Percentiles rank a stretch among this genome's conserved stretches.
Evolutionary conservation across 2,113 vertebrate species (phyloP).

Genomic region (Atractosteus spatula): DNA sequence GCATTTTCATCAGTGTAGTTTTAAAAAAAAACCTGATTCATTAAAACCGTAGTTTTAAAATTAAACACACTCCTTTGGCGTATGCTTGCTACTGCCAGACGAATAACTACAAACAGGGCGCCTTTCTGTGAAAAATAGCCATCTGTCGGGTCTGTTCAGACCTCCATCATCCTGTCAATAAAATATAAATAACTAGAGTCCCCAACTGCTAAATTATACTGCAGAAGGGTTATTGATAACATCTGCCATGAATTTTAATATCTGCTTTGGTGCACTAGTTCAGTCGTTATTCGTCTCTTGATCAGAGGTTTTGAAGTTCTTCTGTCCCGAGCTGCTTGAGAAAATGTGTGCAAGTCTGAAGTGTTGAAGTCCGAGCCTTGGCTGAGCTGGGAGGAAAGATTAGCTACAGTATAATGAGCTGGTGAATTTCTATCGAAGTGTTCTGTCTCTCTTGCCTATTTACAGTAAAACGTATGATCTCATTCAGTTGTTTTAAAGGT

Average conservation of each 20-base stretch:
- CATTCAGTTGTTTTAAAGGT: no score
- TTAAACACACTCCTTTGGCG: background rate
- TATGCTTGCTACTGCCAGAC: background rate
- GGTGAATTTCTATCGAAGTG: constrained; percentile 19
- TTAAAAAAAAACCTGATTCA: no score
- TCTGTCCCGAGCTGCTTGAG: constrained; percentile 25
- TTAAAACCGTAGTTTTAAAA: no score
- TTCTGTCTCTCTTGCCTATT: constrained; percentile 8
- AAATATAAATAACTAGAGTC: constrained; percentile 21
- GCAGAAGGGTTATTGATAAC: constrained; percentile 28
- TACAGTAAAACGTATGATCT: no score
- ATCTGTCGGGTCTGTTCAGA: constrained; percentile 11
- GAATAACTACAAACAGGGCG: background rate
- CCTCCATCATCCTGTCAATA: constrained; percentile 22
- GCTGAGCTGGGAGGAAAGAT: constrained; percentile 13
- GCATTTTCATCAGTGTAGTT: background rate
- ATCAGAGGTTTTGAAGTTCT: constrained; percentile 4
- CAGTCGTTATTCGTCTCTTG: background rate
- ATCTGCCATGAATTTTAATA: constrained; percentile 38
- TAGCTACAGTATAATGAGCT: background rate
- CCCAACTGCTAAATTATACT: constrained; percentile 3
- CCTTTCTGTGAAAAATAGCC: constrained; percentile 5
- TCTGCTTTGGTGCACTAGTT: constrained; percentile 12
- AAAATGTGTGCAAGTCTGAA: constrained; percentile 19
- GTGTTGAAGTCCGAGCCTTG: constrained; percentile 2